Percentiles rank a stretch among this genome's conserved stretches.
Evolutionary conservation across 2,113 vertebrate genomes (phyloP).

Genomic region (Progne subis): DNA sequence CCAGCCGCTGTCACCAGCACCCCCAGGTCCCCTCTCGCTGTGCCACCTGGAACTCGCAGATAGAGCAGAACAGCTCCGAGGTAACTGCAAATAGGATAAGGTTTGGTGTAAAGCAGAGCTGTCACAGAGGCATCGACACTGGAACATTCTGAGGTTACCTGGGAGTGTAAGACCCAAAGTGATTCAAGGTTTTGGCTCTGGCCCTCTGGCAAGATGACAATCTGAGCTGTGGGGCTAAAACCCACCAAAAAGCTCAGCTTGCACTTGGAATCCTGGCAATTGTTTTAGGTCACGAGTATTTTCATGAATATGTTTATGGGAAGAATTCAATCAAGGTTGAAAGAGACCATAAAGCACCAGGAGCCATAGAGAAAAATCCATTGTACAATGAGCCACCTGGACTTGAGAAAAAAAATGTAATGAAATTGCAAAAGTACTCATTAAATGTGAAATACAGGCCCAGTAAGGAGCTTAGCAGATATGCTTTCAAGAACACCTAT

Average conservation of each 20-base stretch:
- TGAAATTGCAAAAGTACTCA: slow-evolving; percentile 66
- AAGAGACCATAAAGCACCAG: slow-evolving; percentile 47
- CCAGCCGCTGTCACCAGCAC: rapidly evolving
- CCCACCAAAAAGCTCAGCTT: not conserved
- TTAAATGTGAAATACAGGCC: slow-evolving; percentile 67
- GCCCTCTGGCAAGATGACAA: not conserved
- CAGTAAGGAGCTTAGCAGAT: slow-evolving; percentile 57
- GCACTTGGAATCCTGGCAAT: not conserved
- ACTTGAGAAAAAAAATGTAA: slow-evolving; percentile 59
- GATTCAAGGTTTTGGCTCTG: not conserved
- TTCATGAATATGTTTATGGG: slow-evolving; percentile 58
- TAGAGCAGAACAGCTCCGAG: not conserved
- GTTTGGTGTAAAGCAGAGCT: not conserved
- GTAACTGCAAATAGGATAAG: not conserved
- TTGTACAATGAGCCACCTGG: slow-evolving; percentile 66
- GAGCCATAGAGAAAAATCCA: slow-evolving; percentile 35
- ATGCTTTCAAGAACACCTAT: slow-evolving; percentile 61
- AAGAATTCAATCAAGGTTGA: slow-evolving; percentile 57
- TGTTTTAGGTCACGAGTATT: slow-evolving; percentile 20
- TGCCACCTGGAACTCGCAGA: not conserved
- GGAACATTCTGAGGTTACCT: not conserved
- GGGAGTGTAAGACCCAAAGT: not conserved
- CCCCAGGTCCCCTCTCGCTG: rapidly evolving
- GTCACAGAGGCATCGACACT: not conserved
- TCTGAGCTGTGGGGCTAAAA: not conserved